These are phyloP conservation scores for Calypte anna DNA, from an alignment of 2,113 vertebrate genomes.

Conservation along the genomic window DNA sequence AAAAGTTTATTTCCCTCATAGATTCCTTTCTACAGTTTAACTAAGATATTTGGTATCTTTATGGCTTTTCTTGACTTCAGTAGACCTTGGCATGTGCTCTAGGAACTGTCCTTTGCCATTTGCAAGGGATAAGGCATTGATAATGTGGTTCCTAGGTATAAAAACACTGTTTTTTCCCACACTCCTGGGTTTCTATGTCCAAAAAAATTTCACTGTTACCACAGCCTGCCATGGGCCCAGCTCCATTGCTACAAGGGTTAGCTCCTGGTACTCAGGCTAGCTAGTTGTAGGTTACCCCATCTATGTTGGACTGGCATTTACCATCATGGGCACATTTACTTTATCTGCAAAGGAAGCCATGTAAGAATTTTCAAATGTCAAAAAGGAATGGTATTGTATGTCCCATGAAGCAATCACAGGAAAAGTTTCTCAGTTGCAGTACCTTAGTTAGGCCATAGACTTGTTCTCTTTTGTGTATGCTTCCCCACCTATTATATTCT, in stretches of 20 bases:
- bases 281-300: background rate
- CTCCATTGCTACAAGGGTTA: background rate
- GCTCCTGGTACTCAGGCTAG: background rate
- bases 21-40: background rate
- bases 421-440: background rate
- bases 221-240: rapidly evolving
- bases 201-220: background rate
- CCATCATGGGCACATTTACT: background rate
- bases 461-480: rapidly evolving
- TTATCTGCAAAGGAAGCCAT: background rate
- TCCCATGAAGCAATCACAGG: background rate
- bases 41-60: background rate
- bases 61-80: background rate
- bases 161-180: rapidly evolving
- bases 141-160: background rate
- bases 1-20: background rate
- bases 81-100: background rate
- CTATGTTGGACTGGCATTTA: background rate
- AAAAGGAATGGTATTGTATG: background rate
- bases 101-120: background rate
- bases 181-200: background rate
- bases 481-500: background rate
- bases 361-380: background rate
- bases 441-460: background rate
- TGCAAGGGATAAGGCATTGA: background rate